Base-by-base conservation (phyloP, 2,888 invertebrate genomes). In the Griposia aprilina region DNA sequence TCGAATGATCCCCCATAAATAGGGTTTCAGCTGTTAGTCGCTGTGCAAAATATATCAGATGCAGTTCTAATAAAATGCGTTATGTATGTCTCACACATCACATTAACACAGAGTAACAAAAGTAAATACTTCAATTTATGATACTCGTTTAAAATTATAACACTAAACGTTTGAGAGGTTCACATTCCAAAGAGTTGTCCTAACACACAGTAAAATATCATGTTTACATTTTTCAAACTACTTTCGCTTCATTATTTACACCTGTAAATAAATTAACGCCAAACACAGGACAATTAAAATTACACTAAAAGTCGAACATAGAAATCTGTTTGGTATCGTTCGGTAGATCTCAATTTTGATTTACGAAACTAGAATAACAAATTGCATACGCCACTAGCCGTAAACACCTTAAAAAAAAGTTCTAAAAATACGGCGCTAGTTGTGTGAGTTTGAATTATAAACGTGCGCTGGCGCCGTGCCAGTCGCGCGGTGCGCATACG, bases 371-470 rank as follows among this genome's bases (percentile, higher is more conserved):
- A 88, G 89, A 91, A 91, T 90, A 93, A 94, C 93, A 92, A 92
- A 93, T 92, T 90, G 91, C 91, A 91, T 88, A 89, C 88, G 86
- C 83, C 88, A 90, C 90, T 89, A 87, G 91, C 89, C 91, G 93
- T 95, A 96, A 96, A 96, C 95, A 94, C 93, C 92, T 94, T 95
- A 94, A 94, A 94, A 94, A 95, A 95, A 94, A 93, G 88, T 92
- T 95, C 96, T 96, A 96, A 95, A 94, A 96, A 97, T 96, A 96
- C 87, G 67, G 87, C 82, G 88, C 90, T 89, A 90, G 92, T 93
- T 92, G 94, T 93, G 93, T 90, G 93, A 92, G 95, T 94, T 94
- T 95, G 94, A 93, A 95, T 96, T 95, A 96, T 95, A 95, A 94
- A 90, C 93, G 94, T 89, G 93, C 88, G 93, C 91, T 96, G 96